Percentiles rank a stretch among this genome's conserved stretches.
These are phyloP conservation scores for Vidua macroura DNA, from an alignment of 2,113 vertebrate species.

Conservation along the genomic window DNA sequence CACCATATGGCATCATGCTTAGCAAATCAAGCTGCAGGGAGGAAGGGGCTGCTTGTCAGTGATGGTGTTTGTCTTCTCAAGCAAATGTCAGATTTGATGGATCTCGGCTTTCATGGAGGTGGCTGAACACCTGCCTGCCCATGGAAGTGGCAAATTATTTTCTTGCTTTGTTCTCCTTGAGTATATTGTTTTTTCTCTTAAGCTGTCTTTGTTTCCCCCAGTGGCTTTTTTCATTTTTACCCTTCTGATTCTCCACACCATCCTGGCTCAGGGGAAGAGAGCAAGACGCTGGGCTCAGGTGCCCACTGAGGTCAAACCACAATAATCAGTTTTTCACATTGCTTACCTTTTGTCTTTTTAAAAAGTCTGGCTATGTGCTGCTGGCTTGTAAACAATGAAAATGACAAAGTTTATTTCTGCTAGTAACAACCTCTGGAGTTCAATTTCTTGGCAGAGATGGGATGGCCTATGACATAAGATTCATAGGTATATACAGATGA, in stretches of 20 bases:
- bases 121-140: neutral
- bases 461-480: neutral
- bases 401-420: neutral
- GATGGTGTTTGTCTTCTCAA: neutral
- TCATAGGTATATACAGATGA: neutral
- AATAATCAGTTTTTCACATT: neutral
- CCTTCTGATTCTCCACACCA: neutral
- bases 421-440: neutral
- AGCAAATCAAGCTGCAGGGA: neutral
- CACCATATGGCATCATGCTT: neutral
- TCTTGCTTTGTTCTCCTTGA: neutral
- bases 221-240: neutral
- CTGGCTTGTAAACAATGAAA: neutral
- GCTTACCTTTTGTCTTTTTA: neutral
- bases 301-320: neutral
- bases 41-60: accelerated
- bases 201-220: neutral
- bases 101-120: neutral
- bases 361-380: neutral
- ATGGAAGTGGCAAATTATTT: neutral
- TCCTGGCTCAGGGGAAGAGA: neutral
- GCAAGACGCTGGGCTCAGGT: accelerated
- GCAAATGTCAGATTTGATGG: accelerated
- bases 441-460: neutral
- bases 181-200: neutral